Percentiles rank a stretch among this genome's conserved stretches.
Conservation (phyloP, 2,797 vertebrate species). For the Mareca strepera region DNA sequence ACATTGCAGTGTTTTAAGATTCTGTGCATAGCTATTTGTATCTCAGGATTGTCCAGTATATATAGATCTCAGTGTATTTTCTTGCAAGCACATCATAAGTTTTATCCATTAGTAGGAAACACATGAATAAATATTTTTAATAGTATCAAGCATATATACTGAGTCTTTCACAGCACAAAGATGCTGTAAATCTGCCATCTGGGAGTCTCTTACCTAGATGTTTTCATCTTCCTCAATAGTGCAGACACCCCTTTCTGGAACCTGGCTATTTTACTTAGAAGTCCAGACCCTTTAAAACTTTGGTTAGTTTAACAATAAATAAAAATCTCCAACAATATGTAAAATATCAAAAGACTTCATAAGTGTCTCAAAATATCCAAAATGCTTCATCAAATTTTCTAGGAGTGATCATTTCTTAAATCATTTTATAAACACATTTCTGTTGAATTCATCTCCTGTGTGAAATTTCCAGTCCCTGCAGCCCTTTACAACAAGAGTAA, state of each 20-base stretch:
- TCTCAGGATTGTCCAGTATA: not conserved
- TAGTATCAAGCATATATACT: not conserved
- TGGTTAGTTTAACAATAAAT: not conserved
- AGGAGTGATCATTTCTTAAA: not conserved
- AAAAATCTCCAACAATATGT: not conserved
- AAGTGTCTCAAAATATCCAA: not conserved
- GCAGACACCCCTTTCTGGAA: not conserved
- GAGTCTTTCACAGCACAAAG: not conserved
- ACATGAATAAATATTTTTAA: not conserved
- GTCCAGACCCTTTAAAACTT: not conserved
- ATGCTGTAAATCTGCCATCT: not conserved
- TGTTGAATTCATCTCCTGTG: not conserved
- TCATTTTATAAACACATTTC: not conserved
- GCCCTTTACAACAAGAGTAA: not conserved
- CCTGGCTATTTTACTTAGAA: not conserved
- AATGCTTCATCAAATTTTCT: not conserved
- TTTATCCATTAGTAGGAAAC: not conserved
- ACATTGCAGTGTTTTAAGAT: not conserved
- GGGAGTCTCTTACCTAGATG: not conserved
- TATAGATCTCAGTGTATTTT: not conserved
- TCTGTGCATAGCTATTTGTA: not conserved
- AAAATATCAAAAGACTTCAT: not conserved
- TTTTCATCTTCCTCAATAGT: not conserved
- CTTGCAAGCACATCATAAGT: fast-evolving
- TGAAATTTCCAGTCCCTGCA: not conserved